phyloP scores from a whole-genome alignment of 1,140 invertebrate genomes.

The Oedothorax gibbosus region DNA sequence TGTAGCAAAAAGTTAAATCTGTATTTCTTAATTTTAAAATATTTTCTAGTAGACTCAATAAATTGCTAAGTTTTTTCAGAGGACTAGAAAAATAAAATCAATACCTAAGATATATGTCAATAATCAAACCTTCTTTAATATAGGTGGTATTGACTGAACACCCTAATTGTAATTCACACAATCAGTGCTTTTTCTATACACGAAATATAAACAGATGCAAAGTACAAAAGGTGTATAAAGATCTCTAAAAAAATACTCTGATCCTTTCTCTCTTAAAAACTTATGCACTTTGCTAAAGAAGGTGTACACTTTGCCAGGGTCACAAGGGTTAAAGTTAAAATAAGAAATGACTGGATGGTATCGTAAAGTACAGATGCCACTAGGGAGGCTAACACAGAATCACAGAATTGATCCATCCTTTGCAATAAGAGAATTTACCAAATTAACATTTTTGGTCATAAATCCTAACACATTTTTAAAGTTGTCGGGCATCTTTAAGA shows the following conservation, averaged over 20 bases:
- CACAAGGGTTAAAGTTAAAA: background rate
- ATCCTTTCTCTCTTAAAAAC: constrained; percentile 1
- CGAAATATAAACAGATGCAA: too few species aligned
- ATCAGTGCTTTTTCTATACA: too few species aligned
- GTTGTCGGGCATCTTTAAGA: too few species aligned
- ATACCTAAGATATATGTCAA: too few species aligned
- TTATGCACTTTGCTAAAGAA: constrained; percentile 3
- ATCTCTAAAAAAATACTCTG: constrained; percentile 34
- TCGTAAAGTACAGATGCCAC: constrained; percentile 14
- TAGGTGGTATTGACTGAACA: too few species aligned
- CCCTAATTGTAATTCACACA: too few species aligned
- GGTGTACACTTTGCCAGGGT: constrained; percentile 20
- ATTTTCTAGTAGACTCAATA: too few species aligned
- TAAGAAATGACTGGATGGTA: constrained; percentile 21
- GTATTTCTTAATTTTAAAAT: too few species aligned
- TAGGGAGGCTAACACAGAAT: background rate
- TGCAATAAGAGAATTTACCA: constrained; percentile 8
- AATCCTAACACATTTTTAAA: constrained; percentile 12
- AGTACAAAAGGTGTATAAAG: constrained; percentile 31
- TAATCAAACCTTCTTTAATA: too few species aligned
- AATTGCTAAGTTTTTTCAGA: too few species aligned
- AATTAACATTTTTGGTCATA: constrained; percentile 12
- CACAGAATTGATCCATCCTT: constrained; percentile 14
- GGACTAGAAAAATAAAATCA: too few species aligned
- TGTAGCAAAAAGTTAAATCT: too few species aligned